These are phyloP conservation scores for Speoplatyrhinus poulsoni DNA, from an alignment of 2,113 vertebrate species.

Conservation along the genomic window DNA sequence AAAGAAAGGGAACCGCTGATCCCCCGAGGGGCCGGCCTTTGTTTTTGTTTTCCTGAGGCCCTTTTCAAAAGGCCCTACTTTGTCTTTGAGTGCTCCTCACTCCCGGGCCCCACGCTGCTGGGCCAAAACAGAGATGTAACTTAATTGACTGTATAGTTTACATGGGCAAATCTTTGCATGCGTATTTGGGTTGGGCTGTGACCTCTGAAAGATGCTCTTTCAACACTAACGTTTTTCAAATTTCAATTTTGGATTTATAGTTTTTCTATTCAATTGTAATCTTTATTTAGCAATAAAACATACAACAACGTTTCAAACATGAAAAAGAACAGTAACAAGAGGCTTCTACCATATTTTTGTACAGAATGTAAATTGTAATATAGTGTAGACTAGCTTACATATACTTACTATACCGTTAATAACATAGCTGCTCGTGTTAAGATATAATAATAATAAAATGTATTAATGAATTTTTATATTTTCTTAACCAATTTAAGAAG, in stretches of 20 bases:
- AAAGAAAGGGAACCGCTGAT: constrained; percentile 69
- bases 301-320: too few relatives aligned
- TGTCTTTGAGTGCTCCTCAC: constrained; percentile 58
- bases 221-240: constrained; percentile 6
- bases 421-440: too few relatives aligned
- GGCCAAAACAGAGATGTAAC: constrained; percentile 58
- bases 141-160: constrained; percentile 50
- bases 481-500: neutral
- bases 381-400: too few relatives aligned
- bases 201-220: constrained; percentile 1
- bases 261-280: too few relatives aligned
- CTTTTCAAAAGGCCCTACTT: constrained; percentile 65
- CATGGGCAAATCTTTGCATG: constrained; percentile 32
- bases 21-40: constrained; percentile 65
- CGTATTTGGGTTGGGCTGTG: constrained; percentile 3
- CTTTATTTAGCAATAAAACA: too few relatives aligned
- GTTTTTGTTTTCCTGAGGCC: constrained; percentile 65
- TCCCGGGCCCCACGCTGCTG: constrained; percentile 36
- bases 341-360: too few relatives aligned
- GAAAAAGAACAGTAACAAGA: too few relatives aligned
- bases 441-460: neutral
- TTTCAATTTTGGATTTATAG: neutral
- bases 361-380: too few relatives aligned
- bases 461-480: neutral
- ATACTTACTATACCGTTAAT: too few relatives aligned